Evolutionary conservation across 2,797 vertebrate species (phyloP).

Genomic region (Centropyge bicolor): DNA sequence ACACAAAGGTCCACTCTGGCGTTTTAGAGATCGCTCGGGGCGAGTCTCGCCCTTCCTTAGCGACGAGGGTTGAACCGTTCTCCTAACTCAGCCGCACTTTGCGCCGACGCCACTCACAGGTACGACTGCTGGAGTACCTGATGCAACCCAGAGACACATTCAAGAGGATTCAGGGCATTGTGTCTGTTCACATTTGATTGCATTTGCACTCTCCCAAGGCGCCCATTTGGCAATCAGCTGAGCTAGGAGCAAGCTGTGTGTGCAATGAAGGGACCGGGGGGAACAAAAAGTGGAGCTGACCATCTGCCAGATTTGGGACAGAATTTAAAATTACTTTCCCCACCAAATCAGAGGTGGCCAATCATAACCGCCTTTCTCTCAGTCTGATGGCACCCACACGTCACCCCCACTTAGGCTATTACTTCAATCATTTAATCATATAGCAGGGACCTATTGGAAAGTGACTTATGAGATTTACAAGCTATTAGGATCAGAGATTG

Average conservation of each 20-base stretch:
- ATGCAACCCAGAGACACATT: slow-evolving; percentile 38
- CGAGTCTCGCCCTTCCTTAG: neutral
- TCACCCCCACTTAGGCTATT: slow-evolving; percentile 31
- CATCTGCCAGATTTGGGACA: slow-evolving; percentile 56
- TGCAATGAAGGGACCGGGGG: neutral
- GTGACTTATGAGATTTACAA: slow-evolving; percentile 57
- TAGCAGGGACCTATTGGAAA: slow-evolving; percentile 38
- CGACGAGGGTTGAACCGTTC: neutral
- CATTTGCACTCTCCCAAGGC: slow-evolving; percentile 23
- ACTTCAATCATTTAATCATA: slow-evolving; percentile 55
- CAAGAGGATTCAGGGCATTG: slow-evolving; percentile 23
- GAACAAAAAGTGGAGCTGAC: slow-evolving; percentile 29
- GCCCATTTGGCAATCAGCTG: slow-evolving; percentile 26
- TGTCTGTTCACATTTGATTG: slow-evolving; percentile 47
- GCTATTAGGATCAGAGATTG: slow-evolving; percentile 51
- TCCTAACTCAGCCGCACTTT: slow-evolving; percentile 13
- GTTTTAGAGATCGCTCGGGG: neutral
- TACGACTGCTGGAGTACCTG: slow-evolving; percentile 1
- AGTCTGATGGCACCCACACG: slow-evolving; percentile 23
- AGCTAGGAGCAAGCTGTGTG: slow-evolving; percentile 7
- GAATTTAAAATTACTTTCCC: slow-evolving; percentile 43
- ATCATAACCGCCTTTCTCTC: slow-evolving; percentile 38
- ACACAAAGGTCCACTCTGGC: neutral
- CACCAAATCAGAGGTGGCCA: slow-evolving; percentile 37
- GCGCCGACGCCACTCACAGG: neutral